Conservation (phyloP, 2,888 invertebrate genomes). For the Plagiodera versicolora region DNA sequence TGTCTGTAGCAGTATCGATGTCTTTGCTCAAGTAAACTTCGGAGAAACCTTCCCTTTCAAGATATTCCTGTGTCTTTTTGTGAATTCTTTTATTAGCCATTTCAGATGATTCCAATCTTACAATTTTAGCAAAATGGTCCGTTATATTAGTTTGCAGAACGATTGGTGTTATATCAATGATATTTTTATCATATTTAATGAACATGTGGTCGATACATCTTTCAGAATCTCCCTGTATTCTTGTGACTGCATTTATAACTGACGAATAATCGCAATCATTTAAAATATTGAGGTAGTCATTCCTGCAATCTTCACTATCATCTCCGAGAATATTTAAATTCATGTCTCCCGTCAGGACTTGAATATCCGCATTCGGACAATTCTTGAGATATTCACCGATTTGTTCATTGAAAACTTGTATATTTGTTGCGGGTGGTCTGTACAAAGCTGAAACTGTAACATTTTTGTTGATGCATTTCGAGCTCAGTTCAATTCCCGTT, state of each 20-base stretch:
- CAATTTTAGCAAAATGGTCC: constrained; percentile 6
- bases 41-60: constrained; percentile 1
- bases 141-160: constrained; percentile 9
- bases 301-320: neutral
- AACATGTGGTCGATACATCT: constrained; percentile 5
- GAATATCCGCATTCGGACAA: neutral
- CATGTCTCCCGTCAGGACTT: constrained; percentile 5
- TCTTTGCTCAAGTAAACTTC: neutral
- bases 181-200: neutral
- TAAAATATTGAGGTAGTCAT: constrained; percentile 6
- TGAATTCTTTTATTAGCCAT: neutral
- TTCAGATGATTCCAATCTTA: neutral
- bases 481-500: neutral
- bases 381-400: constrained; percentile 3
- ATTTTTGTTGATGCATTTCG: neutral
- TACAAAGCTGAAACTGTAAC: neutral
- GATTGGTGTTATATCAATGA: constrained; percentile 5
- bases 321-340: constrained; percentile 1
- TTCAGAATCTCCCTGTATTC: constrained; percentile 4
- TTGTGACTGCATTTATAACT: neutral
- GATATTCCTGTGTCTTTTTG: constrained; percentile 5
- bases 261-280: constrained; percentile 3
- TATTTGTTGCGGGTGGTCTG: constrained; percentile 4
- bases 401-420: constrained; percentile 5
- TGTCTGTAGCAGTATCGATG: constrained; percentile 9